Evolutionary conservation across 2,113 vertebrate genomes (phyloP).

Genomic region (Pachyramphus minor): DNA sequence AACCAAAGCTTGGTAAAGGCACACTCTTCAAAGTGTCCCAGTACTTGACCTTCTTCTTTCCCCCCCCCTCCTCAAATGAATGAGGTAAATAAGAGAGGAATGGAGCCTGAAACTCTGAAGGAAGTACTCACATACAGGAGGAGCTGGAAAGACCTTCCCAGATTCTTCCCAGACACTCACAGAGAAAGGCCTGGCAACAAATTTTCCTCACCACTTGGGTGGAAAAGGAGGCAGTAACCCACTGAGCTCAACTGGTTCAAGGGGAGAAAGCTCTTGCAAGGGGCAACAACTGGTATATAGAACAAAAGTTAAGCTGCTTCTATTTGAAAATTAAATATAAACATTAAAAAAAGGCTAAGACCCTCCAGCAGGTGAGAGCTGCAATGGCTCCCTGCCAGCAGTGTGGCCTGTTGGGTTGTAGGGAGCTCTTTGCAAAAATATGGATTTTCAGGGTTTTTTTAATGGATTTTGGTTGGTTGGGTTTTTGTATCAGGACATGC

Average conservation of each 20-base stretch:
- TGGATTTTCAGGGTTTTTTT: too few relatives aligned
- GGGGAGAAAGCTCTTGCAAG: not conserved
- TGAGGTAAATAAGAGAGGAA: not conserved
- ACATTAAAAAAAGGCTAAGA: not conserved
- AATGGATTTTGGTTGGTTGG: not conserved
- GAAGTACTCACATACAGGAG: not conserved
- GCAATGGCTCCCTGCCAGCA: not conserved
- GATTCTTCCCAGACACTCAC: not conserved
- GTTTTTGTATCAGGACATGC: not conserved
- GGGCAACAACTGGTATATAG: not conserved
- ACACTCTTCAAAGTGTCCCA: slow-evolving; percentile 34
- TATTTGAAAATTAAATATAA: not conserved
- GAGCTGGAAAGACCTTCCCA: not conserved
- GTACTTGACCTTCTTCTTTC: not conserved
- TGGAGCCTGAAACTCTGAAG: not conserved
- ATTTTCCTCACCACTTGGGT: not conserved
- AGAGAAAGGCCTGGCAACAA: not conserved
- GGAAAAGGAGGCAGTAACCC: not conserved
- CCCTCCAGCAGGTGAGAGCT: not conserved
- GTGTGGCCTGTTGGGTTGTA: not conserved
- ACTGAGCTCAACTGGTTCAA: not conserved
- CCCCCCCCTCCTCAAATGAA: fast-evolving
- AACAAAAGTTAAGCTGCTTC: not conserved
- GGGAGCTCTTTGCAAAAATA: not conserved
- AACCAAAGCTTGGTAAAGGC: slow-evolving; percentile 13